Evolutionary conservation across 2,888 invertebrate species (phyloP), one percentile per base, ranked within the genome.

Genomic region (Sinohyriopsis cumingii): DNA sequence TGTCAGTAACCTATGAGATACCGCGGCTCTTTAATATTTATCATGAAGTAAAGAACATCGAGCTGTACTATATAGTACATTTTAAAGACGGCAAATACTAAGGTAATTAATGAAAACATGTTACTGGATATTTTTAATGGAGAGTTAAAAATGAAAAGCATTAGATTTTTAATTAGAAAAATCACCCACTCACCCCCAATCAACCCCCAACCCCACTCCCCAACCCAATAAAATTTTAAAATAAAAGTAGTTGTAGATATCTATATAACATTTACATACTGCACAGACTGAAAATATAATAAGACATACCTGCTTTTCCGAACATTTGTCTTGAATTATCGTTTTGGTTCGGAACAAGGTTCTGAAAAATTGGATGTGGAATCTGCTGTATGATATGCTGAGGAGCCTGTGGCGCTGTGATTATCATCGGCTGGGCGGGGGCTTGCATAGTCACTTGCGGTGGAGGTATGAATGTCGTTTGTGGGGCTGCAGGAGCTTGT

Each of bases 271-370:
- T n/a, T 1, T 25, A 61, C 6, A 61, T 24, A 24, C 20, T 20
- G 20, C 25, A 24, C 20, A 25, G 18, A 9, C 28, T 61, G 9
- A 2, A 28, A n/a, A 22, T 25, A 19, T 24, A 25, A 56, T 5
- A 53, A 25, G 12, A 56, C 76, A 59, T 66, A 85, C 85, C 85
- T 75, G 75, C 77, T 81, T 83, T 85, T 60, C 83, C 82, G 60
- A 85, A 85, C 81, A 79, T 78, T 22, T 72, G 67, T 53, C 72
- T 71, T 63, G 73, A 79, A 20, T 75, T 73, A 25, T 67, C 64
- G 25, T 55, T 24, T 69, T 54, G 65, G 28, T 64, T 68, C n/a
- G 59, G 68, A 59, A 63, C 68, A 28, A 81, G 70, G 66, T 79
- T 73, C 65, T 78, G 78, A 56, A 76, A 66, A 22, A 74, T 63